A percentile compares a stretch with the other conserved stretches of the same genome.
Conservation (phyloP, 2,888 invertebrate genomes). For the Meteorus cinctellus region DNA sequence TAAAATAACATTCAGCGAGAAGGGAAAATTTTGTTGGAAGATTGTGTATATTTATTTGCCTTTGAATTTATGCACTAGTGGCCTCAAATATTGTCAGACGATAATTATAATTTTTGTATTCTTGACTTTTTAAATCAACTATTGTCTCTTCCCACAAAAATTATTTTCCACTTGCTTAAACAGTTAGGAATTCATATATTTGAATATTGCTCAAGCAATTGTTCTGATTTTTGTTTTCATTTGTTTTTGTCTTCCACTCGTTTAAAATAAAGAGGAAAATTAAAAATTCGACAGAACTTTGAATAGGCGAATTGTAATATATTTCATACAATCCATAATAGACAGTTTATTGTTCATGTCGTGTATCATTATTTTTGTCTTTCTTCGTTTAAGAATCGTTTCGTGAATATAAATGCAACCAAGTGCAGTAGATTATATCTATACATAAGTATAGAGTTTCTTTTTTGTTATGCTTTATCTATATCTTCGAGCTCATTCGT, state of each 20-base stretch:
- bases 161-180: neutral
- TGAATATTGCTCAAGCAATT: neutral
- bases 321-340: neutral
- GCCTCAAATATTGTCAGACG: conserved; percentile 32
- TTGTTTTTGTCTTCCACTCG: neutral
- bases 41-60: conserved; percentile 8
- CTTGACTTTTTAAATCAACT: neutral
- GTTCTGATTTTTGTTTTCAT: neutral
- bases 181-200: neutral
- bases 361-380: neutral
- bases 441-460: neutral
- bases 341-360: neutral
- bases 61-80: conserved; percentile 25
- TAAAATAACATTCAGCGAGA: neutral
- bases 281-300: conserved; percentile 1
- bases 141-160: neutral
- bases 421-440: neutral
- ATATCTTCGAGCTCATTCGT: neutral
- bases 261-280: neutral
- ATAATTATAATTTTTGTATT: neutral
- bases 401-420: neutral
- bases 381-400: neutral
- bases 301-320: neutral
- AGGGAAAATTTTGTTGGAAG: neutral
- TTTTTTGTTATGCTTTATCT: neutral